A percentile compares a stretch with the other conserved stretches of the same genome.
phyloP scores from a whole-genome alignment of 2,113 vertebrate species.

The Nothocercus nigrocapillus region DNA sequence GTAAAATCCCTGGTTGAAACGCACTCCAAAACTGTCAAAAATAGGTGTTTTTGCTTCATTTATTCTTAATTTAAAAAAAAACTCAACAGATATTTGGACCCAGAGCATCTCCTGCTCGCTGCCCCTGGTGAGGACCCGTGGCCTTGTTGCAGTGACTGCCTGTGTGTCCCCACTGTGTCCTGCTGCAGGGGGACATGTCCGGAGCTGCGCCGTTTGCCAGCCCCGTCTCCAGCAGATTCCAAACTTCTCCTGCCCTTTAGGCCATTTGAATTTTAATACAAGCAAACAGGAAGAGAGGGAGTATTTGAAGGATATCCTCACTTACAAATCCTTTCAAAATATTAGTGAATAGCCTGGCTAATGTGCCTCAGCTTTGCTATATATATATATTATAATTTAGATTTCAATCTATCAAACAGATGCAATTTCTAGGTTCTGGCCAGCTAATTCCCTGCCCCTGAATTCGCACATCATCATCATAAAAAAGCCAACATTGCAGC shows the following conservation, averaged over 20 bases:
- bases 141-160: rapidly evolving
- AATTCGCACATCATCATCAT: slow-evolving; percentile 15
- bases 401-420: slow-evolving; percentile 13
- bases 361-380: neutral
- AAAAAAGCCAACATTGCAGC: neutral
- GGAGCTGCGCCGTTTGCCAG: neutral
- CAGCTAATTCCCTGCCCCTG: slow-evolving; percentile 19
- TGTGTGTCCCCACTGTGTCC: rapidly evolving
- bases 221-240: neutral
- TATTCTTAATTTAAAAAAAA: neutral
- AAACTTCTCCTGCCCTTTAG: neutral
- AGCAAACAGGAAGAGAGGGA: neutral
- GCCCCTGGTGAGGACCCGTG: neutral
- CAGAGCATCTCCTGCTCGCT: rapidly evolving
- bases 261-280: neutral
- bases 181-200: neutral
- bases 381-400: neutral
- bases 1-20: no score
- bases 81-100: neutral
- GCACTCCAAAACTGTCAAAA: rapidly evolving
- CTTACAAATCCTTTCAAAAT: neutral
- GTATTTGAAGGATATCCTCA: neutral
- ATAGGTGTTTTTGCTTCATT: neutral
- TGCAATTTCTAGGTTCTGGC: neutral
- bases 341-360: neutral